These are phyloP conservation scores for Drosophila repletoides DNA, from an alignment of 1,140 invertebrate species.

Conservation along the genomic window DNA sequence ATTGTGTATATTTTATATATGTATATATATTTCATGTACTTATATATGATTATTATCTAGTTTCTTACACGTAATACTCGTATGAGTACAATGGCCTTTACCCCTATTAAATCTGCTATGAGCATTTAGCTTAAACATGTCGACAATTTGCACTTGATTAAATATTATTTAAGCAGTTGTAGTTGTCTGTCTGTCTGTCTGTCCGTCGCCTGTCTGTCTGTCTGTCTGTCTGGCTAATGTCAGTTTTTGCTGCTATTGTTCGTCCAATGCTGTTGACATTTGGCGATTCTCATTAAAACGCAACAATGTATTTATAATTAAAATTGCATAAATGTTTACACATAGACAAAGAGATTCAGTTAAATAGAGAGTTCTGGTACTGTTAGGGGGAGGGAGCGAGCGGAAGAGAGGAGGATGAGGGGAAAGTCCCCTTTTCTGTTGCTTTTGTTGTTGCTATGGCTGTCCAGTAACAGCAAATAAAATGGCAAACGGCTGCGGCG, in stretches of 20 bases:
- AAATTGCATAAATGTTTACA: conserved; percentile 48
- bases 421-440: not conserved
- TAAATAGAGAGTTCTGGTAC: too few species aligned
- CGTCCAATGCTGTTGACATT: conserved; percentile 36
- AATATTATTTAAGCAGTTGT: conserved; percentile 28
- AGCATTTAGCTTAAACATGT: conserved; percentile 14
- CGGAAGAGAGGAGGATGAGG: not conserved
- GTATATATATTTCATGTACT: too few species aligned
- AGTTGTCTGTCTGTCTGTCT: too few species aligned
- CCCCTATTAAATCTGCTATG: not conserved
- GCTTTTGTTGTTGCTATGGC: not conserved
- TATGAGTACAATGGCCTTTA: not conserved
- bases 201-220: too few species aligned
- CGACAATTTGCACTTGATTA: conserved; percentile 24
- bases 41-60: too few species aligned
- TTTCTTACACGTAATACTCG: too few species aligned
- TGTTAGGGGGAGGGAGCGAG: too few species aligned
- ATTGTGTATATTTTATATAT: not conserved
- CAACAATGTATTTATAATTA: conserved; percentile 50
- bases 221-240: conserved; percentile 14
- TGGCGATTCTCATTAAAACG: conserved; percentile 37
- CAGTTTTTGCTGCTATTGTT: conserved; percentile 16
- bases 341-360: conserved; percentile 13
- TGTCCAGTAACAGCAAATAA: conserved; percentile 40
- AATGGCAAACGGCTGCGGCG: conserved; percentile 19